These are phyloP conservation scores for Rhyacophila evoluta DNA, from an alignment of 2,888 invertebrate genomes.

Conservation along the genomic window DNA sequence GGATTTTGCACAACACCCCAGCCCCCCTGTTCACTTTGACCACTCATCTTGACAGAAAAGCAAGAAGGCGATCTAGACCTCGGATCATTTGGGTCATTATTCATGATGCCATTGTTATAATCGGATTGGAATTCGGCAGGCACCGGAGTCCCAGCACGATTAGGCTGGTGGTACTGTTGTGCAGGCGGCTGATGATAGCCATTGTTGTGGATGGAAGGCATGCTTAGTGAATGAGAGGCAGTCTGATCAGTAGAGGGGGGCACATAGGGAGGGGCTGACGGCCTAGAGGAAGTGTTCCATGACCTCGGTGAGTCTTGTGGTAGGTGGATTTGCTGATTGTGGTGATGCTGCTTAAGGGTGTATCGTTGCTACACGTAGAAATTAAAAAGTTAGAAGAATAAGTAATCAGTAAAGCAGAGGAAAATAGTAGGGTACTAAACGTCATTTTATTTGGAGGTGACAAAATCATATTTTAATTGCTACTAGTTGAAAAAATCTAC, in stretches of 20 bases:
- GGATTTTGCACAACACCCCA: constrained; percentile 68
- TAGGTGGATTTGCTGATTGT: constrained; percentile 29
- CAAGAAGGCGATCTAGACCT: constrained; percentile 69
- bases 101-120: constrained; percentile 58
- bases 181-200: constrained; percentile 59
- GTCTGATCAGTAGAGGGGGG: constrained; percentile 63
- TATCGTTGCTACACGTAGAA: constrained; percentile 40
- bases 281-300: constrained; percentile 63
- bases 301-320: constrained; percentile 47
- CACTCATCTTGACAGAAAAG: constrained; percentile 69
- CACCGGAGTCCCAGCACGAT: constrained; percentile 47
- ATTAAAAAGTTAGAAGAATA: constrained; percentile 31
- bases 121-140: constrained; percentile 65
- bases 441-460: background rate
- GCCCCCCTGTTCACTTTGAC: constrained; percentile 60
- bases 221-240: constrained; percentile 68
- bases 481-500: too few species aligned
- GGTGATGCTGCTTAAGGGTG: constrained; percentile 48
- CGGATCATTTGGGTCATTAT: constrained; percentile 16
- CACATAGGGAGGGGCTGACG: constrained; percentile 68
- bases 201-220: constrained; percentile 65
- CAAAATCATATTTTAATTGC: background rate
- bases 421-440: background rate
- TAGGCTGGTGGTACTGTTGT: constrained; percentile 57
- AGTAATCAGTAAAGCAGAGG: constrained; percentile 2